Evolutionary conservation across 2,797 vertebrate species (phyloP), one percentile per base, ranked within the genome.

Genomic region (Lepus oiostolus): DNA sequence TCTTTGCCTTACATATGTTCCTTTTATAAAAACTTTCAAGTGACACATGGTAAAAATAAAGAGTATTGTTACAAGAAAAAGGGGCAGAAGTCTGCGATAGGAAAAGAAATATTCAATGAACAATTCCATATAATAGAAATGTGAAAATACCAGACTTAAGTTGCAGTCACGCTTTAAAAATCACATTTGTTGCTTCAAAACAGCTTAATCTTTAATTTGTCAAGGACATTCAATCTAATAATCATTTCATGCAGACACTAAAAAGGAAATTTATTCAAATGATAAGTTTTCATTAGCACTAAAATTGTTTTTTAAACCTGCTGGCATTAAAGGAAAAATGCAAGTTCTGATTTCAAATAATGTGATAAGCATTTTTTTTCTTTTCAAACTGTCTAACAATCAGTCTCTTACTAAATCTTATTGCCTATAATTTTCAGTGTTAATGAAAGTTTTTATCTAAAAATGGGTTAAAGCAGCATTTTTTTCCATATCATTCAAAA

Each of bases 211-310:
- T 81, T 83, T 63, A 71, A 85, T 80, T 82, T 83, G 4, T 83
- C 50, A 92, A 88, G 52, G 47, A 83, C 35, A 62, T 79, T 85
- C 77, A 89, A 9, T 1, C 30, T 94, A 84, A 91, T 14, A 65
- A 84, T 72, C 63, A 70, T 60, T 81, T 88, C 86, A 89, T 28
- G 22, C 5, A 68, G 65, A 54, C 30, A 38, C 13, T 19, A 62
- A 58, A 89, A 67, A 42, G 28, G 54, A 4, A 85, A 79, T 10
- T 70, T 95, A 81, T 82, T 92, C 70, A 95, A 95, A 84, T 50
- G 16, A 63, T 58, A 76, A 62, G 9, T 76, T 74, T 84, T 91
- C 84, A 50, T 67, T 89, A 93, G 82, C 28, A 75, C 82, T 68
- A 75, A 89, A 86, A 54, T 71, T 4, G 42, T 60, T 80, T 77